phyloP scores from a whole-genome alignment of 2,797 vertebrate species.

The Alauda arvensis region DNA sequence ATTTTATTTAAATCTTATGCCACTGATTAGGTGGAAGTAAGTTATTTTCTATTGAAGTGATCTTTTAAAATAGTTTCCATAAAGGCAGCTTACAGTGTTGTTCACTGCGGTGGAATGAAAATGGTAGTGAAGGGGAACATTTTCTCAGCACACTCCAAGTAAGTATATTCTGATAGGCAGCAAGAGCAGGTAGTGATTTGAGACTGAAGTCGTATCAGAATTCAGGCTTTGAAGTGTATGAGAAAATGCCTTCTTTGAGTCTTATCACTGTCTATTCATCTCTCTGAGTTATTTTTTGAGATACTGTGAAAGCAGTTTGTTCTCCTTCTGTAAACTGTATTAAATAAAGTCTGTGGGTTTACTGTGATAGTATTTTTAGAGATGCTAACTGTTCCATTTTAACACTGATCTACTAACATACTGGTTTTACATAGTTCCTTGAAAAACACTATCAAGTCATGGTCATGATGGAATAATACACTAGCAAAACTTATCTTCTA shows the following conservation, averaged over 20 bases:
- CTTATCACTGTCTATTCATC: background rate
- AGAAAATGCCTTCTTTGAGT: background rate
- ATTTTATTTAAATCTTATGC: background rate
- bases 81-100: background rate
- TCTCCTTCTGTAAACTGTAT: background rate
- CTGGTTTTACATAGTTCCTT: background rate
- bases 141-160: background rate
- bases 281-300: background rate
- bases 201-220: background rate
- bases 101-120: constrained; percentile 17
- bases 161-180: background rate
- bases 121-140: background rate
- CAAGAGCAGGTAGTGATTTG: background rate
- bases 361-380: background rate
- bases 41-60: background rate
- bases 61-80: background rate
- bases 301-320: background rate
- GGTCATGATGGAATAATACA: background rate
- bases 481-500: background rate
- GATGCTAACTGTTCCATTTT: background rate
- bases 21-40: background rate
- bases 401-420: background rate
- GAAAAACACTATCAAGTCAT: background rate
- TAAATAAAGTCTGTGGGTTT: background rate
- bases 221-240: background rate